These are phyloP conservation scores for Incurvaria masculella DNA, from an alignment of 2,888 invertebrate species.

Conservation along the genomic window DNA sequence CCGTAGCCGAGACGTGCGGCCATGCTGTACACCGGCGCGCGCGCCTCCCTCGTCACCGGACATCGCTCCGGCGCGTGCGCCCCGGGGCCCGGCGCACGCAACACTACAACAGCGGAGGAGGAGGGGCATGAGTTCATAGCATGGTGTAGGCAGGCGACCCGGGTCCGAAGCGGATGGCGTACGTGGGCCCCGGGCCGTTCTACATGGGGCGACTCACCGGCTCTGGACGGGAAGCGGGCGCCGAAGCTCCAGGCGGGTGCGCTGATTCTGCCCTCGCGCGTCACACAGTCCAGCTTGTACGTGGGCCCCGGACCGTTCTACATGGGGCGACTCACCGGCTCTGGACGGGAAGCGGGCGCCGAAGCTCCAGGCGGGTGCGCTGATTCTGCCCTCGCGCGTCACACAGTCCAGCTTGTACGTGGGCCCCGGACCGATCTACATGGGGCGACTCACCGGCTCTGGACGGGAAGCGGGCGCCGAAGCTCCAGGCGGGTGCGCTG, in stretches of 20 bases:
- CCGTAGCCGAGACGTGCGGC: constrained; percentile 43
- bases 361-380: too few species aligned
- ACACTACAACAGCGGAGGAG: constrained; percentile 23
- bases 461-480: constrained; percentile 38
- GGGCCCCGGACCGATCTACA: constrained; percentile 40
- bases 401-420: constrained; percentile 32
- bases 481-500: too few species aligned
- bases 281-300: constrained; percentile 12
- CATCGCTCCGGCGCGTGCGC: constrained; percentile 61
- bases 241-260: constrained; percentile 57
- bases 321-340: too few species aligned
- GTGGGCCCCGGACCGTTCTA: too few species aligned
- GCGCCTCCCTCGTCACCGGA: constrained; percentile 45
- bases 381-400: constrained; percentile 23
- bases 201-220: background rate
- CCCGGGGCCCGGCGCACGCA: constrained; percentile 60
- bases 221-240: constrained; percentile 23
- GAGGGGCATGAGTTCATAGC: constrained; percentile 25
- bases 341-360: too few species aligned
- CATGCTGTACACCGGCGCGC: constrained; percentile 59
- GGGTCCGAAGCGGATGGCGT: constrained; percentile 40
- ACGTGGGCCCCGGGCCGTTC: too few species aligned
- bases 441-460: constrained; percentile 45
- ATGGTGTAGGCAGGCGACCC: constrained; percentile 45
- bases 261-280: constrained; percentile 28